phyloP scores from a whole-genome alignment of 2,888 invertebrate genomes.

The Ligdia adustata region DNA sequence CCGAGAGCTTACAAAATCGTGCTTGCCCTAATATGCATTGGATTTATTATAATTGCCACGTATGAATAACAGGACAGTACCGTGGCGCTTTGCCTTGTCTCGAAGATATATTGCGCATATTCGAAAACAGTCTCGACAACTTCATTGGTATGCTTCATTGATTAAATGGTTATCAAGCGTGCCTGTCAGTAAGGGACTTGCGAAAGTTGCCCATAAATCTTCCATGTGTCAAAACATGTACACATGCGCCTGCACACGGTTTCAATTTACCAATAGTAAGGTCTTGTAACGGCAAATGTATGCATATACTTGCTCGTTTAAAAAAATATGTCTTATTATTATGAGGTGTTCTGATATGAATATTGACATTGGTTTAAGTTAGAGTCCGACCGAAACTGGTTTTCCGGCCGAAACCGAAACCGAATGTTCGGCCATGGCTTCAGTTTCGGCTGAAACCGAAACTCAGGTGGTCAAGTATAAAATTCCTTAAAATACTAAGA shows the following conservation, averaged over 20 bases:
- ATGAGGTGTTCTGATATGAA: no score
- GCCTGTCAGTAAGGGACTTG: slow-evolving; percentile 32
- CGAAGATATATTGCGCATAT: slow-evolving; percentile 30
- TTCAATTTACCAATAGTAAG: slow-evolving; percentile 19
- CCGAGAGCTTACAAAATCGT: slow-evolving; percentile 51
- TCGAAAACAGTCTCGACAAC: slow-evolving; percentile 33
- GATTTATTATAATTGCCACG: slow-evolving; percentile 39
- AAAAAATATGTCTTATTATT: no score
- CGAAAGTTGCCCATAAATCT: slow-evolving; percentile 39
- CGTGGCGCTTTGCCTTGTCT: slow-evolving; percentile 30
- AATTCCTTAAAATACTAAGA: no score
- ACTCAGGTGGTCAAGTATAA: no score
- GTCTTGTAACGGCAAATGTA: slow-evolving; percentile 13
- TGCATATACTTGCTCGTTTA: neutral
- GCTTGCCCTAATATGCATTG: slow-evolving; percentile 36
- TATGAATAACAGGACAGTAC: slow-evolving; percentile 36
- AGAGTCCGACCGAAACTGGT: no score
- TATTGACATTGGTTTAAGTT: no score
- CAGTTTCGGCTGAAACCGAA: no score
- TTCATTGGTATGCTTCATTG: slow-evolving; percentile 32
- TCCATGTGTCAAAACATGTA: slow-evolving; percentile 33
- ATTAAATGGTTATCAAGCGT: slow-evolving; percentile 35
- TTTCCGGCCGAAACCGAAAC: no score
- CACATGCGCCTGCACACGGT: slow-evolving; percentile 23
- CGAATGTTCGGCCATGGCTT: no score